Evolutionary conservation across 2,113 vertebrate genomes (phyloP), one percentile per base, ranked within the genome.

Genomic region (Catharus fuscescens): DNA sequence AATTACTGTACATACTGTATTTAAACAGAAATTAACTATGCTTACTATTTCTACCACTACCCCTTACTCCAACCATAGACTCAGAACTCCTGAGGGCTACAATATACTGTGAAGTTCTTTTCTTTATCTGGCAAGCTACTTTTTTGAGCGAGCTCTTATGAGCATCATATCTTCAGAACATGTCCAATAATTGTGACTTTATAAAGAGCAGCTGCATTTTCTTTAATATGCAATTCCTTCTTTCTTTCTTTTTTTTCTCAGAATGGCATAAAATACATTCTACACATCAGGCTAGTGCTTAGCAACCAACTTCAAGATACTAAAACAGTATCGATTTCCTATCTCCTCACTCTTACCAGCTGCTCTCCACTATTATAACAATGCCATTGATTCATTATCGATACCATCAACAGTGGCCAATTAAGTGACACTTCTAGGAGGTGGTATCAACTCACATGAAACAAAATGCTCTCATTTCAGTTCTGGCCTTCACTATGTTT

Each of bases 281-380:
- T 65, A 28, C 4, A 2, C 56, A 80, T 61, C 73, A 56, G n/a
- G 45, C 9, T 52, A 89, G 50, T 62, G 73, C 73, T 87, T 93
- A 95, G 93, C 90, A 95, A 97, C 91, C 62, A 73, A 34, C 8
- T 72, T 86, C 65, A 66, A 71, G 66, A 70, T 29, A 32, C 65
- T 72, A 79, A 73, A 92, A 82, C 65, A 64, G 18, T 72, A 74
- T 12, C 24, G 9, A 52, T 86, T 89, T 91, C 28, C 36, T 85
- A 69, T 8, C 18, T 2, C 12, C 19, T 66, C 36, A 38, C 28
- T 72, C 42, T 67, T 70, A 54, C 9, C 45, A 79, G 32, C 42
- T 28, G 4, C 29, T 91, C 18, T 8, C 18, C 29, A 50, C 21
- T 82, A 14, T 66, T 59, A 36, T 44, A 84, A 47, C n/a, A 73